Conservation (phyloP, 2,113 vertebrate species). For the Cnemophilus loriae region DNA sequence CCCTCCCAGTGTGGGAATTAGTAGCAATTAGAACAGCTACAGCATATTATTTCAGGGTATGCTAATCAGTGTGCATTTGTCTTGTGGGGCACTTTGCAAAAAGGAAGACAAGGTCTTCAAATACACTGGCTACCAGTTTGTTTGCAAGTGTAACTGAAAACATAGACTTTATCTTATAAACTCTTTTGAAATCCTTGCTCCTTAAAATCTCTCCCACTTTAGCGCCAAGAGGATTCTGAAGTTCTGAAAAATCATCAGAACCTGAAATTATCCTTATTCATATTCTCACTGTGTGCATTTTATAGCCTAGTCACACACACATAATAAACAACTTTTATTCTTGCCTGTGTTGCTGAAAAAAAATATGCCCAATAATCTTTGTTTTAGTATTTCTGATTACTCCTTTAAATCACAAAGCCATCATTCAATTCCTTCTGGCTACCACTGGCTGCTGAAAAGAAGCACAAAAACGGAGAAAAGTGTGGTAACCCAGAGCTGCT, state of each 20-base stretch:
- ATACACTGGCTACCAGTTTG: background rate
- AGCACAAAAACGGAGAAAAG: background rate
- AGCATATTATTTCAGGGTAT: background rate
- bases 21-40: background rate
- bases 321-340: background rate
- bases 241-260: background rate
- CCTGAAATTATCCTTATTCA: background rate
- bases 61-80: background rate
- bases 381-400: background rate
- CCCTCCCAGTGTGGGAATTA: background rate
- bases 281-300: background rate
- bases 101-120: background rate
- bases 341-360: background rate
- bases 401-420: conserved; percentile 1
- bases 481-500: background rate
- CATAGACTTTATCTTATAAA: background rate
- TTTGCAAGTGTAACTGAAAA: background rate
- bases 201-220: background rate
- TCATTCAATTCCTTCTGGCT: background rate
- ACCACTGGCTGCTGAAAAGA: background rate
- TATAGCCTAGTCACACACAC: background rate
- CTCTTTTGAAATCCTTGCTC: background rate
- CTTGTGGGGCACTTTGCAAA: background rate
- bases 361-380: background rate
- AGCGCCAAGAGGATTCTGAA: background rate